Base-by-base conservation (phyloP, 2,888 invertebrate genomes). In the Euproctis similis region DNA sequence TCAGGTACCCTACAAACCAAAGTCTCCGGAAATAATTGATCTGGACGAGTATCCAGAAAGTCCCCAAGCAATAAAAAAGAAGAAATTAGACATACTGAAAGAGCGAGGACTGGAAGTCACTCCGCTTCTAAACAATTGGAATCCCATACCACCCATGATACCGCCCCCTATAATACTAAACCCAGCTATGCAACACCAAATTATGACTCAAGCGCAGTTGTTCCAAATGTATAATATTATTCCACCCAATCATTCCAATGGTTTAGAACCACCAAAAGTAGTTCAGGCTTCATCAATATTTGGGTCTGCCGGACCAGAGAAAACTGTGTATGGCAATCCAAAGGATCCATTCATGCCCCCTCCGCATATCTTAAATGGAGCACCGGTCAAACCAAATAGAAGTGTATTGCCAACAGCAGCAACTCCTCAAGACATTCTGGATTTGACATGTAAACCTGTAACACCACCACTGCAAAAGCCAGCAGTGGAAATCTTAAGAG, bases 101-200 rank as follows among this genome's bases (percentile, higher is more conserved):
- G 90, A 92, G 51, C 87, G 92, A 8, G 92, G 92, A 0, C 70
- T 92, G 2, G 92, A 92, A 58, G 92, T 92, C 1, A 92, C 92
- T 1, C 88, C 92, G 0, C 86, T 92, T 0, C 76, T 85, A 6
- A 5, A 9, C 9, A 36, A 41, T 14, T 59, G 62, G 69, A 48
- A 56, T 24, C 45, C 35, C 26, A 26, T 36, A 8, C 46, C 48
- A 3, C 56, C 51, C 1, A 34, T 53, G 2, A 30, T 46, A 12
- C 50, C 58, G 7, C 49, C 61, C 9, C 49, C 61, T 8, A 59
- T 64, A 8, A 51, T 75, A n/a, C 51, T 77, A 10, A 81, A 59
- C 65, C 86, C 56, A 17, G 78, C 66, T 23, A 55, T 84, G 1
- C 84, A 77, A 23, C 84, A 82, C 28, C 81, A 77, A 28, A 63